Conservation (phyloP, 1,140 invertebrate species). For the Drosophila triauraria region DNA sequence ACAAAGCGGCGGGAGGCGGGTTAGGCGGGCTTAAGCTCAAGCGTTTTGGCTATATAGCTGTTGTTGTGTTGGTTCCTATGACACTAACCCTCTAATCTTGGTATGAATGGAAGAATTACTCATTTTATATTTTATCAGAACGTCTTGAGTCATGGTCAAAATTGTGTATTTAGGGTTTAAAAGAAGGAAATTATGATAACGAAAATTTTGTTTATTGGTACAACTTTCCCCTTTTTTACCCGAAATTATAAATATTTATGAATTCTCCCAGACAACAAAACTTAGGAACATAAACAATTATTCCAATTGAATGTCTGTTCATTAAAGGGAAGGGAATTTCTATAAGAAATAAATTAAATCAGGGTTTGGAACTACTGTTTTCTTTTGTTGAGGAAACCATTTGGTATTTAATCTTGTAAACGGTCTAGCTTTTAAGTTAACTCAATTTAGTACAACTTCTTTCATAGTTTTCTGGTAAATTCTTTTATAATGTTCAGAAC, state of each 20-base stretch:
- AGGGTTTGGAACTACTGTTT: background rate
- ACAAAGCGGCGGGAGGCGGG: constrained; percentile 18
- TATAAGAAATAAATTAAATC: background rate
- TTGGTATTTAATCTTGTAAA: background rate
- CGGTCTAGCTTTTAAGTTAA: background rate
- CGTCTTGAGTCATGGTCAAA: background rate
- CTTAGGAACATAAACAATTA: background rate
- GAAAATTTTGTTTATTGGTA: background rate
- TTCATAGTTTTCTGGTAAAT: too few species aligned
- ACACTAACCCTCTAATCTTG: background rate
- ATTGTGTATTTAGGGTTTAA: background rate
- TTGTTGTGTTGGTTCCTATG: constrained; percentile 11
- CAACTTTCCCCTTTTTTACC: background rate
- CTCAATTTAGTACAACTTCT: background rate
- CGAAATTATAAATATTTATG: background rate
- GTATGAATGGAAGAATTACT: background rate
- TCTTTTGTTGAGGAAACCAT: background rate
- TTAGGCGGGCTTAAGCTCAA: constrained; percentile 27
- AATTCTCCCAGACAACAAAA: background rate
- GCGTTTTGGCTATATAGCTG: background rate
- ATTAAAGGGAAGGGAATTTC: background rate
- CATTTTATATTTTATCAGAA: background rate
- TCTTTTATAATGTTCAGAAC: too few species aligned
- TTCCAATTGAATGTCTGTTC: too few species aligned
- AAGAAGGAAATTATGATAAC: background rate